Conservation (phyloP, 1,140 invertebrate genomes). For the Schlechtendalia chinensis region DNA sequence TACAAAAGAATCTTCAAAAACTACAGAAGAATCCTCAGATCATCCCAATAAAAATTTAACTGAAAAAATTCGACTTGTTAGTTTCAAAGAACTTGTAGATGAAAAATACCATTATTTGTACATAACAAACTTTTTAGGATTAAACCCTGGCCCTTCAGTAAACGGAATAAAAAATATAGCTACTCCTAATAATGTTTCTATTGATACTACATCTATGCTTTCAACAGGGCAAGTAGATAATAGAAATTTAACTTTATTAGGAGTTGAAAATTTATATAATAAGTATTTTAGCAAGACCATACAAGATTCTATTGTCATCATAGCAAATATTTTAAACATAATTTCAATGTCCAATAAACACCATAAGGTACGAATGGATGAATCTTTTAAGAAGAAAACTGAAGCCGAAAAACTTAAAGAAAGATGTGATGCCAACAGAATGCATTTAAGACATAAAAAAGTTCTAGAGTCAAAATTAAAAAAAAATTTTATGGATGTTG, state of each 20-base stretch:
- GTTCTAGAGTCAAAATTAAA: conserved; percentile 19
- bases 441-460: conserved; percentile 20
- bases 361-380: conserved; percentile 35
- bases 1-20: background rate
- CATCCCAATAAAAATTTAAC: too few relatives aligned
- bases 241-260: background rate
- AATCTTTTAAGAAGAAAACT: conserved; percentile 31
- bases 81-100: background rate
- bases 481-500: background rate
- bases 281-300: conserved; percentile 29
- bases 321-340: conserved; percentile 34
- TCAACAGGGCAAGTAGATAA: background rate
- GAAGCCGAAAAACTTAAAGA: conserved; percentile 46
- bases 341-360: conserved; percentile 39
- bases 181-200: background rate
- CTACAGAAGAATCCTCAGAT: background rate
- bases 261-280: background rate
- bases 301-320: conserved; percentile 34
- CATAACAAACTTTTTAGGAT: background rate
- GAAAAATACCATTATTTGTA: background rate
- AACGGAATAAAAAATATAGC: background rate
- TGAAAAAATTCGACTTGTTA: background rate
- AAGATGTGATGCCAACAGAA: conserved; percentile 31
- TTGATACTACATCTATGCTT: background rate
- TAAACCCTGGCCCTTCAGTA: background rate